These are phyloP conservation scores for Halcyon badia DNA, from an alignment of 2,797 vertebrate genomes.

Conservation along the genomic window DNA sequence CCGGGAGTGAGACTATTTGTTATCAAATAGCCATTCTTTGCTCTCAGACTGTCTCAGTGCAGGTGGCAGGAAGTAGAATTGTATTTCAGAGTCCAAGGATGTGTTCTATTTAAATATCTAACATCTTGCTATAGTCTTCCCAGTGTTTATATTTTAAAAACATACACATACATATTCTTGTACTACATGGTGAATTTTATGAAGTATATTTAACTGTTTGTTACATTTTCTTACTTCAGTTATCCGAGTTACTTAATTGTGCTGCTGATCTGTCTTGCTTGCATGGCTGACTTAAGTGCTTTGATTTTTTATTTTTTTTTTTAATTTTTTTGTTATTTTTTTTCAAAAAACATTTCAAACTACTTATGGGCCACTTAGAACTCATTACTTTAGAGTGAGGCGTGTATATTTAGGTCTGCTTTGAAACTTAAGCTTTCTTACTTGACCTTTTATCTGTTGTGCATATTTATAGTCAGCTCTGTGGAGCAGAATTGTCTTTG, in stretches of 20 bases:
- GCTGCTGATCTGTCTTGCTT: background rate
- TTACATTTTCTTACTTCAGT: background rate
- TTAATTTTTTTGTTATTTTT: background rate
- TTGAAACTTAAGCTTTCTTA: background rate
- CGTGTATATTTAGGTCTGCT: background rate
- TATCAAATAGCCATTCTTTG: background rate
- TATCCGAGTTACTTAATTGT: background rate
- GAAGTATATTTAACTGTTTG: background rate
- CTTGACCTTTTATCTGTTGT: background rate
- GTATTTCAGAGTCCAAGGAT: background rate
- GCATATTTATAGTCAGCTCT: background rate
- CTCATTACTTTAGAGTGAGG: background rate
- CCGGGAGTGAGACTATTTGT: background rate
- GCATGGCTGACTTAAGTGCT: background rate
- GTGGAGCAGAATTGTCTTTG: background rate
- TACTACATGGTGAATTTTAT: background rate
- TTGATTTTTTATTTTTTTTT: background rate
- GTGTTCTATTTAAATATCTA: background rate
- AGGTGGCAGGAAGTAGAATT: background rate
- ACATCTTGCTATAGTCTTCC: background rate
- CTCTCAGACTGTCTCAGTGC: background rate
- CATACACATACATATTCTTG: background rate
- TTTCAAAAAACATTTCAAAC: background rate
- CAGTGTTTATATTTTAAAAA: background rate
- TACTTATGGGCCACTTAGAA: background rate